Percentiles rank a stretch among this genome's conserved stretches.
phyloP scores from a whole-genome alignment of 2,797 vertebrate species.

The Varecia variegata region DNA sequence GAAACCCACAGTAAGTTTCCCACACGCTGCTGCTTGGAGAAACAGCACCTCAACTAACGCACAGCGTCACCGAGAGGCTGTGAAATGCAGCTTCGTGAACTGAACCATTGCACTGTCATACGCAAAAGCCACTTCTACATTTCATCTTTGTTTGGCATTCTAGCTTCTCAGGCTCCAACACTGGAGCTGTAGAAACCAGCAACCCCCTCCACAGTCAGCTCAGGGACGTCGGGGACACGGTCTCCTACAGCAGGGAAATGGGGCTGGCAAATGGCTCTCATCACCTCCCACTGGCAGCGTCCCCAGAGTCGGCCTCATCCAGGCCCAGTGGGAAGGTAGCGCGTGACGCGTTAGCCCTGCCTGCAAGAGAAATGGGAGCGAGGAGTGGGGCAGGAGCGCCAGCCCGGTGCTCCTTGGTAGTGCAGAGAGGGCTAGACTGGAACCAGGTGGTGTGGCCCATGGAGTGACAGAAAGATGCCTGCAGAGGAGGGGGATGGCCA shows the following conservation, averaged over 20 bases:
- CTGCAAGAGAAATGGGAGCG: neutral
- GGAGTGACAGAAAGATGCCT: no score
- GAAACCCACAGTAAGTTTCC: neutral
- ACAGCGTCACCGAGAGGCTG: neutral
- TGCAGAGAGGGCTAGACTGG: neutral
- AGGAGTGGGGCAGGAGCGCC: fast-evolving
- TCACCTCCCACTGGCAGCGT: fast-evolving
- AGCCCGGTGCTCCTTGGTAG: neutral
- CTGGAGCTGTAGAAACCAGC: neutral
- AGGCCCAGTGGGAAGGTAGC: fast-evolving
- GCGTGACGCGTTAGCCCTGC: fast-evolving
- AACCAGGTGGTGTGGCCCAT: fast-evolving
- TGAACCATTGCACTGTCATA: fast-evolving
- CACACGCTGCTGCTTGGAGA: neutral
- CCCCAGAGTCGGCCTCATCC: fast-evolving
- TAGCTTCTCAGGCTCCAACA: fast-evolving
- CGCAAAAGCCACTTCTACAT: fast-evolving
- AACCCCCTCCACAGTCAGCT: fast-evolving
- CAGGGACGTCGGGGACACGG: neutral
- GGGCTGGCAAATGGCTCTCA: fast-evolving
- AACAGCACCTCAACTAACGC: fast-evolving
- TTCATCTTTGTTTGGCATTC: neutral
- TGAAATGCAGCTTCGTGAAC: neutral
- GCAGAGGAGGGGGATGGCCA: fast-evolving
- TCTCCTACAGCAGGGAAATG: fast-evolving